Percentiles rank a stretch among this genome's conserved stretches.
Evolutionary conservation across 2,888 invertebrate genomes (phyloP).

Genomic region (Formica aserva): DNA sequence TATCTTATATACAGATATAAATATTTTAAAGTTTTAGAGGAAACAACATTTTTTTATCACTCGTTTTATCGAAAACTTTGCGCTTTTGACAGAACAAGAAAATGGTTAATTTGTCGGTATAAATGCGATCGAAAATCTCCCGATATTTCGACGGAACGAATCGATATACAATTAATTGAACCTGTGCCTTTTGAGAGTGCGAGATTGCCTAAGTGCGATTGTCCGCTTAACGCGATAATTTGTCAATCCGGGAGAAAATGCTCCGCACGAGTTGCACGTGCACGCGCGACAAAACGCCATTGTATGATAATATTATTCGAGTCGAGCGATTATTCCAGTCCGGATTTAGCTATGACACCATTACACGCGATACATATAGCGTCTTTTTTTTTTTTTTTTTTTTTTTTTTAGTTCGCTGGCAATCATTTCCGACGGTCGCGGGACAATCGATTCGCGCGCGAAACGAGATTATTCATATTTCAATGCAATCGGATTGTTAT

Average conservation of each 20-base stretch:
- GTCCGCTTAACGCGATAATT: slow-evolving; percentile 18
- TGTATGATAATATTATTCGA: slow-evolving; percentile 52
- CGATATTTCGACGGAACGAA: neutral
- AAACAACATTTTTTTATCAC: neutral
- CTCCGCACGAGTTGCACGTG: slow-evolving; percentile 20
- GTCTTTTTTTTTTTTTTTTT: neutral
- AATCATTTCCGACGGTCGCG: slow-evolving; percentile 25
- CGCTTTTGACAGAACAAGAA: no score
- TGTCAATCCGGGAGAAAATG: slow-evolving; percentile 40
- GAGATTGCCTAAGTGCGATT: slow-evolving; percentile 20
- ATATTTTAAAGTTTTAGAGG: neutral
- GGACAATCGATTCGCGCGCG: slow-evolving; percentile 33
- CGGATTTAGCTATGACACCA: slow-evolving; percentile 37
- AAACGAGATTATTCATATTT: slow-evolving; percentile 47
- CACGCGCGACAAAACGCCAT: slow-evolving; percentile 30
- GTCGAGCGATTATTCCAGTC: slow-evolving; percentile 30
- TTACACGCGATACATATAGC: slow-evolving; percentile 26
- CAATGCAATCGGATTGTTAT: slow-evolving; percentile 47
- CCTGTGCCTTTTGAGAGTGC: slow-evolving; percentile 11
- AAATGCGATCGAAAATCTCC: neutral
- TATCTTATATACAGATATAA: neutral
- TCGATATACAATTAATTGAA: slow-evolving; percentile 3
- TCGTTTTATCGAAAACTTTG: neutral
- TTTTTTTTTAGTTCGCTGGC: slow-evolving; percentile 2
- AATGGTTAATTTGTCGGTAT: neutral